Percentiles rank a stretch among this genome's conserved stretches.
These are phyloP conservation scores for Adineta ricciae DNA, from an alignment of 2,888 invertebrate species.

Conservation along the genomic window DNA sequence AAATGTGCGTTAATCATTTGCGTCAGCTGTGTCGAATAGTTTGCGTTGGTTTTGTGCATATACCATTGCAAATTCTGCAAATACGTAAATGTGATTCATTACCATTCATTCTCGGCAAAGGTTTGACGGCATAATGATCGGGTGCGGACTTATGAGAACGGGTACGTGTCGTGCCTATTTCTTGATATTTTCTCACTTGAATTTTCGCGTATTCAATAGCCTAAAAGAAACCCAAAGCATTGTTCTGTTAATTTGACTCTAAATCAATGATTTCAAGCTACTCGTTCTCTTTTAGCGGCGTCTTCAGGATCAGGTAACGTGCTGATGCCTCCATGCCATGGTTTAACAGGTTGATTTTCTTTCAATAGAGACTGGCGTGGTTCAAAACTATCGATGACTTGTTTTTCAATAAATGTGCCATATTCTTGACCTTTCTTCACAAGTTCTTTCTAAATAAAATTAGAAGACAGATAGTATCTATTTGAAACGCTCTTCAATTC, in stretches of 20 bases:
- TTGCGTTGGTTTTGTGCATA: too few relatives aligned
- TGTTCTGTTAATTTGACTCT: too few relatives aligned
- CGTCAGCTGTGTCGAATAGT: too few relatives aligned
- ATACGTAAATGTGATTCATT: neutral
- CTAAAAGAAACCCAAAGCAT: neutral
- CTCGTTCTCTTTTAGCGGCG: neutral
- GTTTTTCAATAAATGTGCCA: neutral
- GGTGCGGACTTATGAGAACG: neutral
- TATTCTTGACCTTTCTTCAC: neutral
- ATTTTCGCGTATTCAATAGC: slow-evolving; percentile 17
- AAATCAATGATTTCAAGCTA: neutral
- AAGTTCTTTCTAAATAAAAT: neutral
- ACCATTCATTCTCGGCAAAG: neutral
- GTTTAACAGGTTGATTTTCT: neutral
- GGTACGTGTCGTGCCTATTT: neutral
- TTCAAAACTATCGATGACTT: neutral
- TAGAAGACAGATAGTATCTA: neutral
- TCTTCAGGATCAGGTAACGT: neutral
- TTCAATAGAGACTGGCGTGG: neutral
- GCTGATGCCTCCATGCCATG: neutral
- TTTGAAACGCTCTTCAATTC: too few relatives aligned
- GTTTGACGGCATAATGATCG: neutral
- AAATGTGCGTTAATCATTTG: too few relatives aligned
- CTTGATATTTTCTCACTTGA: neutral
- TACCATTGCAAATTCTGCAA: too few relatives aligned